These are phyloP conservation scores for Pristionchus entomophagus DNA, from an alignment of 2,888 invertebrate species.

Conservation along the genomic window DNA sequence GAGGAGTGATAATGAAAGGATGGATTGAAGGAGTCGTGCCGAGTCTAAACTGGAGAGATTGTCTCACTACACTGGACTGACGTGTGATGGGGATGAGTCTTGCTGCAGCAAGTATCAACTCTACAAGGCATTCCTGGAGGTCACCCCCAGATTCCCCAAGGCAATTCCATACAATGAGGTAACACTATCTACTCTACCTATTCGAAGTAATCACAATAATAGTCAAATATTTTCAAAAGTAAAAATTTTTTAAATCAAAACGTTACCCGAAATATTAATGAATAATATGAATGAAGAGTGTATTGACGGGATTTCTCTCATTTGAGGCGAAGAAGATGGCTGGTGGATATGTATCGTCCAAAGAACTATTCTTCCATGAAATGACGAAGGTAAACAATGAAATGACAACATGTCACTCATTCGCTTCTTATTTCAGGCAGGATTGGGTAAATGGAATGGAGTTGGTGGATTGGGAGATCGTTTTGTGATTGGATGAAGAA, in stretches of 20 bases:
- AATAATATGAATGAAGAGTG: neutral
- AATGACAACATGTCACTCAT: neutral
- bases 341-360: neutral
- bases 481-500: constrained; percentile 11
- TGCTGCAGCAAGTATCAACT: constrained; percentile 27
- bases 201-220: neutral
- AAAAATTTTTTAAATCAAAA: neutral
- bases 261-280: neutral
- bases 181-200: neutral
- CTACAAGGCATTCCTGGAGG: neutral
- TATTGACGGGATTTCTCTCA: neutral
- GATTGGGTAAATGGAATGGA: constrained; percentile 27
- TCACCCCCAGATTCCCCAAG: neutral
- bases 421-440: neutral
- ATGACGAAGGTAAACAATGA: constrained; percentile 18
- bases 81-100: neutral
- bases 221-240: neutral
- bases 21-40: constrained; percentile 23
- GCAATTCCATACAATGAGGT: constrained; percentile 18
- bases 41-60: constrained; percentile 33
- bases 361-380: neutral
- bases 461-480: neutral
- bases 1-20: neutral
- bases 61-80: neutral
- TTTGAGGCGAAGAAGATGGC: constrained; percentile 40